Evolutionary conservation across 2,797 vertebrate genomes (phyloP).

Genomic region (Micrastur ruficollis): DNA sequence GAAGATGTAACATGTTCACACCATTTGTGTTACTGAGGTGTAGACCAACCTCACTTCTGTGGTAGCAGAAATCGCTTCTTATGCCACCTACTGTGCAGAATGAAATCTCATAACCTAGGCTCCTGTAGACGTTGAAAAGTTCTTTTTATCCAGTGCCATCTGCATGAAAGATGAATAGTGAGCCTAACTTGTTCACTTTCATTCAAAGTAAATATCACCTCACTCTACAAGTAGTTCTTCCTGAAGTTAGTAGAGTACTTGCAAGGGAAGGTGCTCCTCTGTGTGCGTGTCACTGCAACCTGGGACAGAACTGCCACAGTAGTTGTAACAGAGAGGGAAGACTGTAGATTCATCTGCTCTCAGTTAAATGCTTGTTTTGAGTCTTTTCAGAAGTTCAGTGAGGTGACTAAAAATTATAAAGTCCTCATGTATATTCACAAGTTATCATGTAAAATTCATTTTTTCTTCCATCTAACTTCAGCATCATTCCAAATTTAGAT

Average conservation of each 20-base stretch:
- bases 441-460: neutral
- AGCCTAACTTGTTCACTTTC: neutral
- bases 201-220: neutral
- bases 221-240: neutral
- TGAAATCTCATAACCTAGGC: neutral
- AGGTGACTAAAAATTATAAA: neutral
- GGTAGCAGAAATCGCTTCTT: neutral
- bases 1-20: neutral
- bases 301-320: neutral
- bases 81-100: rapidly evolving
- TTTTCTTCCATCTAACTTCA: neutral
- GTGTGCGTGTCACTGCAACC: rapidly evolving
- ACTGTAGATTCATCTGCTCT: neutral
- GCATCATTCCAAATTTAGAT: neutral
- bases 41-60: neutral
- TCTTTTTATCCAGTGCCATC: neutral
- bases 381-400: neutral
- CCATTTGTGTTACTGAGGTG: neutral
- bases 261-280: neutral
- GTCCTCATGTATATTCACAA: neutral
- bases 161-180: neutral
- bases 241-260: neutral
- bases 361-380: neutral
- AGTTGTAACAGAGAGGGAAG: neutral
- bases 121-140: neutral